Base-by-base conservation (phyloP, 2,797 vertebrate genomes). In the Sus cebifrons region DNA sequence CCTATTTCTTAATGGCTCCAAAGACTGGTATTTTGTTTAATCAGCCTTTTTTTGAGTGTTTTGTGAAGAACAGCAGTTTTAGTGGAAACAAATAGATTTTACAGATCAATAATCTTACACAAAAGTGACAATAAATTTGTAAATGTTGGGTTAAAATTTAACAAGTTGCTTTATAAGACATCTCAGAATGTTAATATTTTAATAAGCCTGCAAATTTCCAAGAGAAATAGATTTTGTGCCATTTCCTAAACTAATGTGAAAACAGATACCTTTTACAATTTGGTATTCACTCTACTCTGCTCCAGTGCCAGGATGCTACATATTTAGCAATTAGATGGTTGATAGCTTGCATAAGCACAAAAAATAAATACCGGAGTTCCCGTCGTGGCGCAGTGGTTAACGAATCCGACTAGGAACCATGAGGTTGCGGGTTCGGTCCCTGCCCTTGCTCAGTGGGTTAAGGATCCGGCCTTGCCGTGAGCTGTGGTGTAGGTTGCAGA, bases 211-310 rank as follows among this genome's bases (percentile, higher is more conserved):
- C 6, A 68, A 44, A 94, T 83, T 78, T 81, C n/a, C 32, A 52
- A 54, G 27, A 88, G 5, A 94, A 93, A 68, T 36, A 21, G 5
- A n/a, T n/a, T 40, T 2, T 64, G 5, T 64, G 23, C 2, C 14
- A 49, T 68, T 86, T 62, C 29, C 56, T 91, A 67, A 92, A 77
- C 16, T 29, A 16, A 78, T 62, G 58, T 68, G 17, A 89, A 95
- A 82, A 32, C 0, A 70, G 21, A 78, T 29, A 2, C 2, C 62
- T 92, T 74, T 78, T 64, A 12, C 23, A 62, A 93, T 64, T 73
- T 58, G 78, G 12, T 27, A 3, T 32, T 40, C 7, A 5, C 82
- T 82, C 54, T 65, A 13, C 9, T 65, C 18, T 85, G 8, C 16
- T 58, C 14, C 16, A 8, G 10, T 32, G 25, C 18, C 44, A 74